Evolutionary conservation across 2,888 invertebrate species (phyloP).

Genomic region (Parapristionchus giblindavisi): DNA sequence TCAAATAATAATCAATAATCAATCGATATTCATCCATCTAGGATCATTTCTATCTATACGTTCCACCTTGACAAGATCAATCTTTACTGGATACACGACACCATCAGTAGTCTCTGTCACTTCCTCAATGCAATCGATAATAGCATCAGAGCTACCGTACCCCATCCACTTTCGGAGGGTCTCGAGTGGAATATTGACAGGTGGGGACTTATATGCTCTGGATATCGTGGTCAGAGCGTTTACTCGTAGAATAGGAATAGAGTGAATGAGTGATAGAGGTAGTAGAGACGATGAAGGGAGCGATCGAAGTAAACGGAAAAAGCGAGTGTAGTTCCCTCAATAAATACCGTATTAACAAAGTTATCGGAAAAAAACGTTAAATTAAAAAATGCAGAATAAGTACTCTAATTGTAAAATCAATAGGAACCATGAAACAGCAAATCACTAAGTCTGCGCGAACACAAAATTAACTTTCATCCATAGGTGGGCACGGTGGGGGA

Average conservation of each 20-base stretch:
- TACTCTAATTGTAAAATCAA: neutral
- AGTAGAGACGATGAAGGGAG: slow-evolving; percentile 12
- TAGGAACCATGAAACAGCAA: neutral
- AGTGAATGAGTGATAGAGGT: neutral
- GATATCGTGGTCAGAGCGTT: slow-evolving; percentile 12
- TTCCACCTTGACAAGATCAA: neutral
- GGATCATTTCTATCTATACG: neutral
- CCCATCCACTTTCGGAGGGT: slow-evolving; percentile 19
- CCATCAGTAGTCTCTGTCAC: neutral
- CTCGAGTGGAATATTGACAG: neutral
- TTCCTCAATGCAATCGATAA: neutral
- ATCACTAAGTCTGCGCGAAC: neutral
- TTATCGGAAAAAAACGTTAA: too few species aligned
- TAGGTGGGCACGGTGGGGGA: too few species aligned
- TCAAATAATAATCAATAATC: neutral
- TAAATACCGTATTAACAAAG: too few species aligned
- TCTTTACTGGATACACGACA: neutral
- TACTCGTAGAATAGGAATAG: neutral
- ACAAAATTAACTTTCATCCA: neutral
- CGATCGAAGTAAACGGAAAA: slow-evolving; percentile 17
- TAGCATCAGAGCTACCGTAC: too few species aligned
- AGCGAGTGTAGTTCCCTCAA: slow-evolving; percentile 24
- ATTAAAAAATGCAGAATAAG: neutral
- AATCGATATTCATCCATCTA: neutral
- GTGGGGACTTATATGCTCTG: slow-evolving; percentile 9